Evolutionary conservation across 2,113 vertebrate species (phyloP).

Genomic region (Axis porcinus): DNA sequence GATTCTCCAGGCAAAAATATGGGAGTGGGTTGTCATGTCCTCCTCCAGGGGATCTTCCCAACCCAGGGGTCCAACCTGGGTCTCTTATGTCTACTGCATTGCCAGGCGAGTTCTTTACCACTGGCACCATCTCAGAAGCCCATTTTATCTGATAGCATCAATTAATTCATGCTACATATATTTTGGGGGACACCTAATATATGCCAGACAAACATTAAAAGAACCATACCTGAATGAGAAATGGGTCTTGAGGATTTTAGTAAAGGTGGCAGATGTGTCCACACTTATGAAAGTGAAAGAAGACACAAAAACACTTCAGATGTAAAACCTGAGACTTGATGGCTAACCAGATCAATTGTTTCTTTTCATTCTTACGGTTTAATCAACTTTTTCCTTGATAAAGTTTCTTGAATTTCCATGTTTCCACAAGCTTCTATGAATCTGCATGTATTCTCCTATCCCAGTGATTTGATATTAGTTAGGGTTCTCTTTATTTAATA

Average conservation of each 20-base stretch:
- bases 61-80: background rate
- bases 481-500: background rate
- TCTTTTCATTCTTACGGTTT: background rate
- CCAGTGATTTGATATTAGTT: background rate
- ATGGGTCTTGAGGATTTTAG: background rate
- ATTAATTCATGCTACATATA: background rate
- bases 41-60: background rate
- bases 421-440: background rate
- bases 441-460: background rate
- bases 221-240: background rate
- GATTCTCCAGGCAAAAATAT: background rate
- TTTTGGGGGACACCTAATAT: background rate
- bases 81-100: background rate
- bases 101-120: background rate
- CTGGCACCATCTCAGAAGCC: background rate
- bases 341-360: background rate
- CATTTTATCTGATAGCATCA: background rate
- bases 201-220: background rate
- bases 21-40: background rate
- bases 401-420: background rate
- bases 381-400: background rate
- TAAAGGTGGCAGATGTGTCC: background rate
- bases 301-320: background rate
- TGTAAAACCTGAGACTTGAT: background rate
- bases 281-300: background rate